phyloP scores from a whole-genome alignment of 1,140 invertebrate genomes.

The Caenorhabditis inopinata region DNA sequence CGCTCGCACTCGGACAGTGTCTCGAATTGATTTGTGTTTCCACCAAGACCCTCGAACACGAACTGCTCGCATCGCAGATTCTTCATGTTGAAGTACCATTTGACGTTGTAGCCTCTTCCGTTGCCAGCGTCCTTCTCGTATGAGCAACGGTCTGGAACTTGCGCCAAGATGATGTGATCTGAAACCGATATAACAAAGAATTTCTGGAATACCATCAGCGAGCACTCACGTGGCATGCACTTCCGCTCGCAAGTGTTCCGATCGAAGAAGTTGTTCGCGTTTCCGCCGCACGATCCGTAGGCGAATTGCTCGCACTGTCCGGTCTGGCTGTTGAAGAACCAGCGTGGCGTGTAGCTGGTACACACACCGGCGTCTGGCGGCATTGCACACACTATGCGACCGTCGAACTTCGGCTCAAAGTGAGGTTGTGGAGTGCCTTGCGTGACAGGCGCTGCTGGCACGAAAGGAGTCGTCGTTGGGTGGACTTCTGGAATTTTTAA shows the following conservation, averaged over 20 bases:
- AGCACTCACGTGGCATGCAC: constrained; percentile 69
- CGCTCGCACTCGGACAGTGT: constrained; percentile 79
- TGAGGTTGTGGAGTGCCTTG: not conserved
- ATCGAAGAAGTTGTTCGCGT: constrained; percentile 56
- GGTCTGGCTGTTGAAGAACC: constrained; percentile 77
- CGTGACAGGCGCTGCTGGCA: not conserved
- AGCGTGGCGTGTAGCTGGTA: constrained; percentile 76
- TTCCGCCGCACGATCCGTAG: constrained; percentile 71
- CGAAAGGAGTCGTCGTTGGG: no score
- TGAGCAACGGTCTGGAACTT: constrained; percentile 74
- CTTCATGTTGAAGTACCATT: constrained; percentile 79
- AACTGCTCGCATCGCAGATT: constrained; percentile 77
- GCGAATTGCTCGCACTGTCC: constrained; percentile 76
- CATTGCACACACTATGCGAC: constrained; percentile 74
- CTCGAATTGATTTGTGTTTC: constrained; percentile 86
- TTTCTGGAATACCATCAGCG: not conserved
- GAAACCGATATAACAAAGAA: constrained; percentile 16
- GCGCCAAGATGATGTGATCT: constrained; percentile 40
- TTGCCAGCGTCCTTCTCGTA: constrained; percentile 73
- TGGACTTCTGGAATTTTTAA: no score
- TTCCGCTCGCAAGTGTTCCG: constrained; percentile 74
- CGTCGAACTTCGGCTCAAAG: constrained; percentile 28
- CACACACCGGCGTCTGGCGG: constrained; percentile 79
- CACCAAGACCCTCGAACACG: constrained; percentile 75
- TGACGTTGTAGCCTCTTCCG: constrained; percentile 65